Percentiles rank a stretch among this genome's conserved stretches.
phyloP scores from a whole-genome alignment of 2,797 vertebrate genomes.

The Molossus alvarezi region DNA sequence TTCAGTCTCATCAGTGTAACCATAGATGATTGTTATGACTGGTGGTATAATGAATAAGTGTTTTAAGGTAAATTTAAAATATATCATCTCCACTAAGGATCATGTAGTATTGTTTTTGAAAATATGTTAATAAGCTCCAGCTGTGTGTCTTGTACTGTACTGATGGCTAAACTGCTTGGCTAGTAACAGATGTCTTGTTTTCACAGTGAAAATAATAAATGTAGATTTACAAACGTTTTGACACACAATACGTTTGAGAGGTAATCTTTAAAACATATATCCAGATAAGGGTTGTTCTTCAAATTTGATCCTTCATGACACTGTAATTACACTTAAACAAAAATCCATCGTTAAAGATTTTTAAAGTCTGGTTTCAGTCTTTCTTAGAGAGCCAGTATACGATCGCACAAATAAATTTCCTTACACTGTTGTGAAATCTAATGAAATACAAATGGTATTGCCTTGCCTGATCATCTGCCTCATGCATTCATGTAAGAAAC shows the following conservation, averaged over 20 bases:
- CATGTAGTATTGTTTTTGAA: neutral
- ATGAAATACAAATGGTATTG: neutral
- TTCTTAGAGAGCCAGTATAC: neutral
- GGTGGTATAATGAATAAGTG: constrained; percentile 10
- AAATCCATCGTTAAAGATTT: neutral
- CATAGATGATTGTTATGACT: neutral
- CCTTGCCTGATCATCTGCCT: neutral
- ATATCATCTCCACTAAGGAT: neutral
- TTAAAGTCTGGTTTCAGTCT: neutral
- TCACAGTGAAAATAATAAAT: constrained; percentile 35
- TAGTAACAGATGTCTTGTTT: constrained; percentile 11
- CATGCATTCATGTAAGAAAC: neutral
- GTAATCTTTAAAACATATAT: neutral
- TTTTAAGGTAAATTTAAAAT: constrained; percentile 56
- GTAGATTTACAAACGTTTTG: constrained; percentile 14
- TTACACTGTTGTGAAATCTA: neutral
- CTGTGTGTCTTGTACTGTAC: neutral
- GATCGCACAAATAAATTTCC: neutral
- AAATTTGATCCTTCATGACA: neutral
- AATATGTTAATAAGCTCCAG: neutral
- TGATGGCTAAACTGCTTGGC: neutral
- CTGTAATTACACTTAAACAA: neutral
- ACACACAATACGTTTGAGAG: neutral
- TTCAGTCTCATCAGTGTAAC: neutral
- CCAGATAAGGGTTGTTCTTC: constrained; percentile 5